Evolutionary conservation across 1,140 invertebrate species (phyloP).

Genomic region (Campoletis sonorensis): DNA sequence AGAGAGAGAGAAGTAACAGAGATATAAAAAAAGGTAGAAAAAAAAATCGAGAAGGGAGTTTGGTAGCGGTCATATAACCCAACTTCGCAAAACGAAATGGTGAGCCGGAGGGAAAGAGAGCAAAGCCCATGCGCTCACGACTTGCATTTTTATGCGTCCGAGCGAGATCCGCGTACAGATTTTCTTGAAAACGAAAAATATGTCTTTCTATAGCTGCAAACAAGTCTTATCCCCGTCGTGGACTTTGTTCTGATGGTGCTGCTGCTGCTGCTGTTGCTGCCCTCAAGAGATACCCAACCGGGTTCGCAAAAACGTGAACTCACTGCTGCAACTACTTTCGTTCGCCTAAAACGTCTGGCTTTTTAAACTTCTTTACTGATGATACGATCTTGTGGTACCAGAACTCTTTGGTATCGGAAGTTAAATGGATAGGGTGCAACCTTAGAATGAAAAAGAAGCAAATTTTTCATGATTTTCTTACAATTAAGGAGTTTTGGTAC

Average conservation of each 20-base stretch:
- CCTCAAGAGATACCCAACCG: no score
- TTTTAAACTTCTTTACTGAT: no score
- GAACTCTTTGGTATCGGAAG: no score
- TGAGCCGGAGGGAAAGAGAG: slow-evolving; percentile 26
- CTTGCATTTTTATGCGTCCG: slow-evolving; percentile 73
- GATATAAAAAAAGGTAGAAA: no score
- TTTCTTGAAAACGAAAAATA: slow-evolving; percentile 70
- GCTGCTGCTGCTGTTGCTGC: no score
- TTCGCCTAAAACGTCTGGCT: background rate
- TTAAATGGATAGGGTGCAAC: no score
- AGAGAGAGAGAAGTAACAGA: slow-evolving; percentile 4
- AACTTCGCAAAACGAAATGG: slow-evolving; percentile 23
- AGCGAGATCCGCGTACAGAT: slow-evolving; percentile 71
- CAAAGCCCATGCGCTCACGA: slow-evolving; percentile 66
- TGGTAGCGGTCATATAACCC: slow-evolving; percentile 8
- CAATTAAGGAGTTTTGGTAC: no score
- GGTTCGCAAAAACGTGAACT: no score
- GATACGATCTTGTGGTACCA: no score
- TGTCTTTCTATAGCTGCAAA: slow-evolving; percentile 62
- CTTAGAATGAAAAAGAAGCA: no score
- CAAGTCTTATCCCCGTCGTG: slow-evolving; percentile 49
- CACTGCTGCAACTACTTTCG: background rate
- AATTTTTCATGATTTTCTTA: no score
- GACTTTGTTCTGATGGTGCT: background rate
- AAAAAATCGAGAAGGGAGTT: background rate